phyloP scores from a whole-genome alignment of 1,140 invertebrate species.

The Hyles euphorbiae region DNA sequence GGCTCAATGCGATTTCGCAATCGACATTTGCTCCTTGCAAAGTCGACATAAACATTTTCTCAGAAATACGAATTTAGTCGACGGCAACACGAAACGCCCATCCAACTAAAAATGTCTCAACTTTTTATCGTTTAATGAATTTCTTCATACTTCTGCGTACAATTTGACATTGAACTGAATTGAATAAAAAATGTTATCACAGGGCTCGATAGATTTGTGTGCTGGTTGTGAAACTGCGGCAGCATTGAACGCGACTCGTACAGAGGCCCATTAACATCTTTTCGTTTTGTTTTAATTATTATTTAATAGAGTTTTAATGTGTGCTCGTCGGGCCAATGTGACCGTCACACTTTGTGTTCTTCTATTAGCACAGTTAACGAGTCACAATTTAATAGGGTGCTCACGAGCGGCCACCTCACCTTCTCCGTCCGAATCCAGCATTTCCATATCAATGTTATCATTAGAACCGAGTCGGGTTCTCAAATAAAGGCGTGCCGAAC shows the following conservation, averaged over 20 bases:
- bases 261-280: conserved; percentile 40
- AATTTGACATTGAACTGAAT: conserved; percentile 65
- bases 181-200: conserved; percentile 60
- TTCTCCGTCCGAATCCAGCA: conserved; percentile 15
- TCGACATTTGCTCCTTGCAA: conserved; percentile 50
- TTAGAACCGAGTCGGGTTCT: background rate
- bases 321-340: conserved; percentile 33
- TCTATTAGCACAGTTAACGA: conserved; percentile 63
- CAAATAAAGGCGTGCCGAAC: background rate
- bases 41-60: conserved; percentile 53
- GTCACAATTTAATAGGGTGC: conserved; percentile 47
- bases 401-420: conserved; percentile 28
- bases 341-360: conserved; percentile 23
- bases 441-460: conserved; percentile 13
- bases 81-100: conserved; percentile 19
- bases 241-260: conserved; percentile 24
- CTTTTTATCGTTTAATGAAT: conserved; percentile 42
- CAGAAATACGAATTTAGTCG: conserved; percentile 47
- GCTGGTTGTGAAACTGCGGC: conserved; percentile 49
- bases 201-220: conserved; percentile 46
- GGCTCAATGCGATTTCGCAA: conserved; percentile 47
- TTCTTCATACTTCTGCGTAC: conserved; percentile 51
- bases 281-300: conserved; percentile 40
- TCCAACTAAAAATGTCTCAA: conserved; percentile 20
- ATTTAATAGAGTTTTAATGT: conserved; percentile 66